These are phyloP conservation scores for Siniperca chuatsi DNA, from an alignment of 2,113 vertebrate genomes.

Conservation along the genomic window DNA sequence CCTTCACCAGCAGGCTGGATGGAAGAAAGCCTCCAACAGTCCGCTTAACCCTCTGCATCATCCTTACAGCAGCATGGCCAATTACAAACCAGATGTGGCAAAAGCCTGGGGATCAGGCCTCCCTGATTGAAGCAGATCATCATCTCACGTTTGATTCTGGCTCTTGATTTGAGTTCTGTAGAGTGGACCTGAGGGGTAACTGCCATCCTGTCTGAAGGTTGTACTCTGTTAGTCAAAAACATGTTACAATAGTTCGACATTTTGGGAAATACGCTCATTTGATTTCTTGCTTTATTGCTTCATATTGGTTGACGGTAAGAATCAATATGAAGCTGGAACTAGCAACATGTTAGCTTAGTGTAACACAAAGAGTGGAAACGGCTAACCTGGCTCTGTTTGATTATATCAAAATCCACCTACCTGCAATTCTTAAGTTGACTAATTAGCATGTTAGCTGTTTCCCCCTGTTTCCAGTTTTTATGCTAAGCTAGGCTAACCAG, in stretches of 20 bases:
- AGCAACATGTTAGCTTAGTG: background rate
- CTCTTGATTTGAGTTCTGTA: constrained; percentile 8
- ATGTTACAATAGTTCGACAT: background rate
- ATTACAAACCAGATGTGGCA: constrained; percentile 73
- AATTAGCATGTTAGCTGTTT: background rate
- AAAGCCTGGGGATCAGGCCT: constrained; percentile 55
- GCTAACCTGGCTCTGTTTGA: background rate
- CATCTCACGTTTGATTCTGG: constrained; percentile 51
- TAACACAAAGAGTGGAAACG: background rate
- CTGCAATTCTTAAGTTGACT: background rate
- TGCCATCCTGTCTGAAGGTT: background rate
- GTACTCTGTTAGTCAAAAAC: background rate
- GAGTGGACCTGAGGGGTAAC: background rate
- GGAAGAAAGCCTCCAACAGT: constrained; percentile 56
- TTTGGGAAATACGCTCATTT: background rate
- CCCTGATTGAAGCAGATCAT: constrained; percentile 64
- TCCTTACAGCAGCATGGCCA: constrained; percentile 59
- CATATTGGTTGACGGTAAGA: background rate
- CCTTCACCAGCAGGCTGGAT: constrained; percentile 30
- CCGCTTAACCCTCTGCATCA: constrained; percentile 42
- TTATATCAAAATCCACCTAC: background rate
- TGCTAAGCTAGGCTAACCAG: background rate
- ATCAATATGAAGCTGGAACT: background rate
- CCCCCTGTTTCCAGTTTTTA: background rate
- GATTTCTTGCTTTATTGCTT: background rate